Conservation (phyloP, 2,888 invertebrate genomes). For the Conchocele bisecta region DNA sequence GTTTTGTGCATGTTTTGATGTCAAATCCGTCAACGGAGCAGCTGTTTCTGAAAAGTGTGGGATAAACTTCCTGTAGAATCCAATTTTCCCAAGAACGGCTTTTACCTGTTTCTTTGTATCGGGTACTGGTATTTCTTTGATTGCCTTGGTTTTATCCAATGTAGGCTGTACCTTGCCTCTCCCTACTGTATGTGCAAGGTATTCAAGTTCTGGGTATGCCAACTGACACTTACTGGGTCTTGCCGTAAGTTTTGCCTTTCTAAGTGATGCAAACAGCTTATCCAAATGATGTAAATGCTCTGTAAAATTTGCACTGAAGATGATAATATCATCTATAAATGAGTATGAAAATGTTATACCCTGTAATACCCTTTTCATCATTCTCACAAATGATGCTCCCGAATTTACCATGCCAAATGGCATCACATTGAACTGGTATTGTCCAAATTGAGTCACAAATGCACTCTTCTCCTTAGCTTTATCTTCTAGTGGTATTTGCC, state of each 20-base stretch:
- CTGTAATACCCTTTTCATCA: not conserved
- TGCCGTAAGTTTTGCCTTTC: not conserved
- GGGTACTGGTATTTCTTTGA: slow-evolving; percentile 11
- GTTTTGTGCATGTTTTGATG: slow-evolving; percentile 20
- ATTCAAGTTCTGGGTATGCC: not conserved
- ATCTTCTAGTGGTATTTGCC: slow-evolving; percentile 15
- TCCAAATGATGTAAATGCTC: not conserved
- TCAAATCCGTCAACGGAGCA: slow-evolving; percentile 34
- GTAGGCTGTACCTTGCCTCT: slow-evolving; percentile 5
- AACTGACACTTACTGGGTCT: slow-evolving; percentile 1
- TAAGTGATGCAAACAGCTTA: not conserved
- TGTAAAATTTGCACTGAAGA: not conserved
- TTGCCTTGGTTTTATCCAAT: slow-evolving; percentile 17
- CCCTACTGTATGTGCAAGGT: not conserved
- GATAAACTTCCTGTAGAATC: slow-evolving; percentile 44
- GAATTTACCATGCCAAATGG: slow-evolving; percentile 28
- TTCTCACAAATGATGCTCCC: not conserved
- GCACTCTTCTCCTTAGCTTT: slow-evolving; percentile 15
- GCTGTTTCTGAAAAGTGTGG: slow-evolving; percentile 36
- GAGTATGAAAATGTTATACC: not conserved
- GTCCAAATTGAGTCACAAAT: slow-evolving; percentile 25
- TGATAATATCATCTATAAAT: slow-evolving; percentile 6
- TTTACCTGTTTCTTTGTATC: slow-evolving; percentile 27
- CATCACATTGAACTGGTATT: slow-evolving; percentile 24
- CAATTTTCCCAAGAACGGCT: slow-evolving; percentile 39